These are phyloP conservation scores for Enteromius trimaculatus DNA, from an alignment of 2,797 vertebrate genomes.

Conservation along the genomic window DNA sequence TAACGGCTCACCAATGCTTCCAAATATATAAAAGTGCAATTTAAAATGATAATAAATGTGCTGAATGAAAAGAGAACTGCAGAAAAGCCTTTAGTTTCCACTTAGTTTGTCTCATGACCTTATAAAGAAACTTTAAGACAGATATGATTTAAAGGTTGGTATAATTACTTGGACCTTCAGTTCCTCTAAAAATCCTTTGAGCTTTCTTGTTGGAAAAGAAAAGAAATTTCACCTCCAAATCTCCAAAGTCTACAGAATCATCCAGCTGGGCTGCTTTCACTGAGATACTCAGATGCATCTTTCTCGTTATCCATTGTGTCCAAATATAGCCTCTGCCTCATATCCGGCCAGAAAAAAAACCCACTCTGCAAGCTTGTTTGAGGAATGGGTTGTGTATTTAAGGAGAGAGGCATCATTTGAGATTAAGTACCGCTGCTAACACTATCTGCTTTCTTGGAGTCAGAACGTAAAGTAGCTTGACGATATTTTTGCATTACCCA, in stretches of 20 bases:
- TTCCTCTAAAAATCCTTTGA: constrained; percentile 22
- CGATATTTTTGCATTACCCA: not conserved
- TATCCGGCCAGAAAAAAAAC: constrained; percentile 6
- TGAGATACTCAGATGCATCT: constrained; percentile 17
- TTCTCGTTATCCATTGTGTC: constrained; percentile 26
- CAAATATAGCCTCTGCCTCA: constrained; percentile 42
- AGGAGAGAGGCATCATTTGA: constrained; percentile 27
- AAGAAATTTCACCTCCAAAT: constrained; percentile 1
- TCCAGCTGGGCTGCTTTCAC: constrained; percentile 37
- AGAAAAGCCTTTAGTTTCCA: not conserved
- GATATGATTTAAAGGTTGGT: constrained; percentile 5
- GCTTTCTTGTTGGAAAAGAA: constrained; percentile 25
- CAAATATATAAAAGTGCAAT: not conserved
- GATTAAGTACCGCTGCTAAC: constrained; percentile 37
- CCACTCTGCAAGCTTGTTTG: constrained; percentile 13
- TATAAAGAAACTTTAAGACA: not conserved
- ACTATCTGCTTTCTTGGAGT: constrained; percentile 25
- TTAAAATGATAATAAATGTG: no score
- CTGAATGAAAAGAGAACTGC: not conserved
- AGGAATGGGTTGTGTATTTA: constrained; percentile 42
- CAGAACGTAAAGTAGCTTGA: not conserved
- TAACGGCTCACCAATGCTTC: no score
- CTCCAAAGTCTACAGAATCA: constrained; percentile 20
- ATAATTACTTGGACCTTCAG: not conserved
- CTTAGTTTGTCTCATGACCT: not conserved